Percentiles rank a stretch among this genome's conserved stretches.
Evolutionary conservation across 2,888 invertebrate genomes (phyloP).

Genomic region (Polydrusus cervinus): DNA sequence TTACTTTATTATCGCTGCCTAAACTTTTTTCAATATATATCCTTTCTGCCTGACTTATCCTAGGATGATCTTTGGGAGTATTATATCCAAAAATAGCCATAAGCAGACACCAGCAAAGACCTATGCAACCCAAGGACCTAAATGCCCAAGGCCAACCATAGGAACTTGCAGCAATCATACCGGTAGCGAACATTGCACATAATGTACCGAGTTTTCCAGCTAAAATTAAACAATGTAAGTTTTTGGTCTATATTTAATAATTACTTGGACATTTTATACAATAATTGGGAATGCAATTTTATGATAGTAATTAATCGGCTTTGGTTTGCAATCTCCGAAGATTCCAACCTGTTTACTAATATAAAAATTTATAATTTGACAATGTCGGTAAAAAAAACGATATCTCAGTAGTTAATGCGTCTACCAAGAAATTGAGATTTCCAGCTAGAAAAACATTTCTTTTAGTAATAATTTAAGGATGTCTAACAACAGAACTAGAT

Average conservation of each 20-base stretch:
- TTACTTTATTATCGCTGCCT: slow-evolving; percentile 70
- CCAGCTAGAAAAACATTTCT: too few species aligned
- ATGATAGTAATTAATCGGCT: too few species aligned
- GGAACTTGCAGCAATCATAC: slow-evolving; percentile 78
- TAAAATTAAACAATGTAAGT: slow-evolving; percentile 53
- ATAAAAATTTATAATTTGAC: too few species aligned
- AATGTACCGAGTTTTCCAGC: slow-evolving; percentile 88
- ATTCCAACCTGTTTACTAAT: too few species aligned
- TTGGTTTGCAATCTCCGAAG: too few species aligned
- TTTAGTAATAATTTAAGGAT: too few species aligned
- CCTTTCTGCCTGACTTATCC: slow-evolving; percentile 78
- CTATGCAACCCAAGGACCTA: slow-evolving; percentile 80
- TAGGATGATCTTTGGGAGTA: slow-evolving; percentile 76
- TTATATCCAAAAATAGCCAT: slow-evolving; percentile 75
- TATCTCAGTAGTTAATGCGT: too few species aligned
- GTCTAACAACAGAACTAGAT: too few species aligned
- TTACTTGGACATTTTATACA: too few species aligned
- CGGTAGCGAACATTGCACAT: slow-evolving; percentile 81
- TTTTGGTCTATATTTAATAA: neutral
- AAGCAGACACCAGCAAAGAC: slow-evolving; percentile 75
- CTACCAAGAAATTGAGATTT: too few species aligned
- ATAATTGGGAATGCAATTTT: too few species aligned
- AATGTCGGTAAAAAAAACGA: slow-evolving; percentile 70
- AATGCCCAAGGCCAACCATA: slow-evolving; percentile 88
- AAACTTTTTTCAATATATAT: slow-evolving; percentile 76